Base-by-base conservation (phyloP, 2,888 invertebrate species). In the Dysmachus trigonus region DNA sequence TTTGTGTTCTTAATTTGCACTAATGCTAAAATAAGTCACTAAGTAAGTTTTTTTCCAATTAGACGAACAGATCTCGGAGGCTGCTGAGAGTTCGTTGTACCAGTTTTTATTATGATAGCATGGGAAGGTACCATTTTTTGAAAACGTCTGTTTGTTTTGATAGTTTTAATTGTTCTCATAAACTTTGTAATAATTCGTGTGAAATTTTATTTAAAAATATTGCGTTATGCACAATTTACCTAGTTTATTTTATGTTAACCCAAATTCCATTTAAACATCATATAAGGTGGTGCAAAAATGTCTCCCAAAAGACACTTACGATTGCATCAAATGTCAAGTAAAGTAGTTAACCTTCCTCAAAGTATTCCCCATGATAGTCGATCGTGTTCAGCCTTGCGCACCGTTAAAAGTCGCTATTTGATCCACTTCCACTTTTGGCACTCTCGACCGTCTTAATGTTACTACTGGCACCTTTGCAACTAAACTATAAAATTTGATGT, bases 341-440 rank as follows among this genome's bases (percentile, higher is more conserved):
- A 38, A 76, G 76, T 76, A 76, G 33, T 76, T 41, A 76, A 76
- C 76, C 76, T 76, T 76, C 76, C n/a, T 41, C 38, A 41, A 76
- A 76, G 35, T 76, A 76, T 76, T 76, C 41, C 35, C 41, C 76
- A 13, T 41, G 18, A 76, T 76, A 38, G n/a, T 76, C 35, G 31
- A n/a, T 6, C 2, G 8, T 18, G 73, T 62, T 62, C 10, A 27
- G 73, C 73, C 73, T 73, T 73, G 73, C 18, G 18, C 33, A 73
- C 73, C 73, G 73, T 73, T 73, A 73, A 62, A 73, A 73, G 73
- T 73, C 15, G n/a, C 73, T n/a, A 33, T 73, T 73, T 35, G 73
- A 73, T 73, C 35, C 31, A 73, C 73, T 73, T 73, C 73, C 73
- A 73, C 31, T 73, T 73, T 73, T 73, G 73, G 33, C 73, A 73